A percentile compares a stretch with the other conserved stretches of the same genome.
Evolutionary conservation across 2,888 invertebrate species (phyloP).

Genomic region (Eupeodes luniger): DNA sequence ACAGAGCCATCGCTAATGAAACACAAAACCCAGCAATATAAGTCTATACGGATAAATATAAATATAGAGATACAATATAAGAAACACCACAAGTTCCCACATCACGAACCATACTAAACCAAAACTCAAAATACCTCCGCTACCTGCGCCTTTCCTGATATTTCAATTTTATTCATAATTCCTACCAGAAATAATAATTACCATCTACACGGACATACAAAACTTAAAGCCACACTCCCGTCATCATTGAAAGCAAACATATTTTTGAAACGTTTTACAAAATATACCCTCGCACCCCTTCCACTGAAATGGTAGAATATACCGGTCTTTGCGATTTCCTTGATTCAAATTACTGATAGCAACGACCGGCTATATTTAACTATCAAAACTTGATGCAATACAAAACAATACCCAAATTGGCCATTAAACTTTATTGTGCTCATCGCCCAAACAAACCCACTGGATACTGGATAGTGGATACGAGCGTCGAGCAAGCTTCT

Average conservation of each 20-base stretch:
- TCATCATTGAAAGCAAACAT: constrained; percentile 44
- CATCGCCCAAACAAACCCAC: constrained; percentile 39
- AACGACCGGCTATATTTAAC: constrained; percentile 22
- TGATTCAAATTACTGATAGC: constrained; percentile 49
- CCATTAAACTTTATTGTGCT: constrained; percentile 72
- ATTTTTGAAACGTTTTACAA: constrained; percentile 47
- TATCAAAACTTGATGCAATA: constrained; percentile 36
- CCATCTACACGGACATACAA: constrained; percentile 33
- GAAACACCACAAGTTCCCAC: constrained; percentile 4
- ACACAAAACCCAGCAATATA: constrained; percentile 44
- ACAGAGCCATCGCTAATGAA: constrained; percentile 24
- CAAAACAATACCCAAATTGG: constrained; percentile 69
- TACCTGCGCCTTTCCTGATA: neutral
- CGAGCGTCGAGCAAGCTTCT: neutral
- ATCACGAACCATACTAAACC: neutral
- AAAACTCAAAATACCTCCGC: neutral
- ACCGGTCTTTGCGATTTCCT: constrained; percentile 50
- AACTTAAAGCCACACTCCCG: constrained; percentile 19
- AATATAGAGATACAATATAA: neutral
- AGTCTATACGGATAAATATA: neutral
- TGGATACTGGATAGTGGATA: constrained; percentile 1
- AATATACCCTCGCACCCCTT: constrained; percentile 15
- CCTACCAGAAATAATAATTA: constrained; percentile 40
- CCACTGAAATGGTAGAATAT: neutral
- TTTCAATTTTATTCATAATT: constrained; percentile 11